A percentile compares a stretch with the other conserved stretches of the same genome.
These are phyloP conservation scores for Urocynchramus pylzowi DNA, from an alignment of 2,113 vertebrate species.

Conservation along the genomic window DNA sequence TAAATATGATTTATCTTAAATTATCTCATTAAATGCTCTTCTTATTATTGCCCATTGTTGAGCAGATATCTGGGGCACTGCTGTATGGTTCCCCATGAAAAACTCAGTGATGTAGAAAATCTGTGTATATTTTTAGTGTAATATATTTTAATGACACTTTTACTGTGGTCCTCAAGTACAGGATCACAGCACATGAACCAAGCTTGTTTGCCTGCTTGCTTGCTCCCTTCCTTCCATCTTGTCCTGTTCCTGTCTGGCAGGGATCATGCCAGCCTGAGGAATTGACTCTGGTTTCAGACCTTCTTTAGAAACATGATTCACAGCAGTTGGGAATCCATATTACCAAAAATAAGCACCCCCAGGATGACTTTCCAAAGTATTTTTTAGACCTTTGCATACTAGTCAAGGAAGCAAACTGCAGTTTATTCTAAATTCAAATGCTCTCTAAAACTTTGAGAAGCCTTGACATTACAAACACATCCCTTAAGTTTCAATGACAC, in stretches of 20 bases:
- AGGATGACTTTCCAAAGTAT: not conserved
- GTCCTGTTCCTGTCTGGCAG: not conserved
- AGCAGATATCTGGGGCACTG: not conserved
- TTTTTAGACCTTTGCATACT: not conserved
- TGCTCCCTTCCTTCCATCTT: not conserved
- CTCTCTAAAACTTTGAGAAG: not conserved
- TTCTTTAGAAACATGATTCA: not conserved
- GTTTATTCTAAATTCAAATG: not conserved
- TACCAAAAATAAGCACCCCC: not conserved
- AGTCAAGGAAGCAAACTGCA: not conserved
- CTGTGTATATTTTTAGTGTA: not conserved
- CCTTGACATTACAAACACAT: not conserved
- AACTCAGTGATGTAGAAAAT: not conserved
- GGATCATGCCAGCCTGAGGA: not conserved
- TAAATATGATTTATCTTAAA: slow-evolving; percentile 6
- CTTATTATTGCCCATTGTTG: not conserved
- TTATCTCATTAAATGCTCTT: slow-evolving; percentile 1
- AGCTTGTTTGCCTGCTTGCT: not conserved
- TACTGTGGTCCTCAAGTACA: not conserved
- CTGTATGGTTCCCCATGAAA: not conserved
- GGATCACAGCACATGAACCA: not conserved
- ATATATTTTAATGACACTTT: not conserved
- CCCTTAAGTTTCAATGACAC: not conserved
- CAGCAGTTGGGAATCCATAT: not conserved
- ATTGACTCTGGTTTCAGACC: not conserved